Conservation (phyloP, 53 echinoderm and acorn worm species). For the Pentamera pediparva region DNA sequence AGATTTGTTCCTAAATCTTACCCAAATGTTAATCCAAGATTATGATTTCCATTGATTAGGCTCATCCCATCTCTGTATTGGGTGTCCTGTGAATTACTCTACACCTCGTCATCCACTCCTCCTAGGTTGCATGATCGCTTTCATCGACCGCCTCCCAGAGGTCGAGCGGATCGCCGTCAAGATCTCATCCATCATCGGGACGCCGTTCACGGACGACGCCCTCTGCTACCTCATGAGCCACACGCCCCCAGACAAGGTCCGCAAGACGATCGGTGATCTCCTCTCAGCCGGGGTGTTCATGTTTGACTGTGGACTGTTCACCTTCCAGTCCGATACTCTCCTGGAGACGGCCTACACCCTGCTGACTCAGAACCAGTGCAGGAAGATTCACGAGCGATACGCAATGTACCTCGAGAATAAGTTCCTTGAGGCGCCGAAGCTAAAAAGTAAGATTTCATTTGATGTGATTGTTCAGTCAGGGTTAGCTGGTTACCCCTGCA, state of each 20-base stretch:
- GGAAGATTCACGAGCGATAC: slow-evolving; percentile 78
- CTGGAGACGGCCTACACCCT: slow-evolving; percentile 92
- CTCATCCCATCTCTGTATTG: not conserved
- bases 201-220: slow-evolving; percentile 64
- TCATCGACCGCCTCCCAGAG: slow-evolving; percentile 88
- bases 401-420: slow-evolving; percentile 47
- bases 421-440: slow-evolving; percentile 17
- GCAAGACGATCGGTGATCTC: slow-evolving; percentile 72
- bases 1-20: not conserved
- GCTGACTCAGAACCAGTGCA: slow-evolving; percentile 70
- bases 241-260: slow-evolving; percentile 57
- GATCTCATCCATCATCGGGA: slow-evolving; percentile 82
- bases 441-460: slow-evolving; percentile 5
- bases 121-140: slow-evolving; percentile 84
- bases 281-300: slow-evolving; percentile 57
- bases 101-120: not conserved
- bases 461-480: too few species aligned
- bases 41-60: not conserved
- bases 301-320: slow-evolving; percentile 37
- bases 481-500: too few species aligned
- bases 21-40: not conserved
- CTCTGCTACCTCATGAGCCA: slow-evolving; percentile 66
- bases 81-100: too few species aligned
- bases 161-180: slow-evolving; percentile 79
- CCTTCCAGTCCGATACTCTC: slow-evolving; percentile 73